Percentiles rank a stretch among this genome's conserved stretches.
Conservation (phyloP, 1,140 invertebrate genomes). For the Lucilia cuprina region DNA sequence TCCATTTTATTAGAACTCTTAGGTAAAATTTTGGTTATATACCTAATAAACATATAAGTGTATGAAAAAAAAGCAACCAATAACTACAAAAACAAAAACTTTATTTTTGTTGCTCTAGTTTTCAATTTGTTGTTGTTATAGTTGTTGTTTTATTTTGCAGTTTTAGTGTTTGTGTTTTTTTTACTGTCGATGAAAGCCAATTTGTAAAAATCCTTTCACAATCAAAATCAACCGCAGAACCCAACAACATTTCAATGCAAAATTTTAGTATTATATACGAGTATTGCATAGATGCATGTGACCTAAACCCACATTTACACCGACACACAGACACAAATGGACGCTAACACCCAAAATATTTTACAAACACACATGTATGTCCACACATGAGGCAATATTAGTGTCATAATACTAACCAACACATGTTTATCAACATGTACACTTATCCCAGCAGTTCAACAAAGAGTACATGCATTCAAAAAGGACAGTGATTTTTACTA, state of each 20-base stretch:
- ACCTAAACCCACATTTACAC: neutral
- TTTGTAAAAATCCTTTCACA: conserved; percentile 62
- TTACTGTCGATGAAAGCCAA: conserved; percentile 41
- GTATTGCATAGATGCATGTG: neutral
- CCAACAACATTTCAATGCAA: conserved; percentile 1
- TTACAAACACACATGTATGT: neutral
- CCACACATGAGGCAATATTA: conserved; percentile 25
- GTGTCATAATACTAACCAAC: conserved; percentile 22
- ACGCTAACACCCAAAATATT: neutral
- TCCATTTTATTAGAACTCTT: too few relatives aligned
- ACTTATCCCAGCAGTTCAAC: too few relatives aligned
- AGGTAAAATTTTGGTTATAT: too few relatives aligned
- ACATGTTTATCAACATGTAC: neutral
- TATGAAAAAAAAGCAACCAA: neutral
- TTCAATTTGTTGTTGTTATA: conserved; percentile 36
- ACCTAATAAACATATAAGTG: neutral
- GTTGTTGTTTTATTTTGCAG: conserved; percentile 44
- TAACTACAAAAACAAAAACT: neutral
- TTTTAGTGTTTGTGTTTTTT: neutral
- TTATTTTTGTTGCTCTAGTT: neutral
- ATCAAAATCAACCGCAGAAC: conserved; percentile 61
- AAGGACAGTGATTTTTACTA: too few relatives aligned
- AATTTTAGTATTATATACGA: neutral
- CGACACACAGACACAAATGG: neutral
- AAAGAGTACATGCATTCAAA: too few relatives aligned